phyloP scores from a whole-genome alignment of 2,888 invertebrate genomes.

The Apamea monoglypha region DNA sequence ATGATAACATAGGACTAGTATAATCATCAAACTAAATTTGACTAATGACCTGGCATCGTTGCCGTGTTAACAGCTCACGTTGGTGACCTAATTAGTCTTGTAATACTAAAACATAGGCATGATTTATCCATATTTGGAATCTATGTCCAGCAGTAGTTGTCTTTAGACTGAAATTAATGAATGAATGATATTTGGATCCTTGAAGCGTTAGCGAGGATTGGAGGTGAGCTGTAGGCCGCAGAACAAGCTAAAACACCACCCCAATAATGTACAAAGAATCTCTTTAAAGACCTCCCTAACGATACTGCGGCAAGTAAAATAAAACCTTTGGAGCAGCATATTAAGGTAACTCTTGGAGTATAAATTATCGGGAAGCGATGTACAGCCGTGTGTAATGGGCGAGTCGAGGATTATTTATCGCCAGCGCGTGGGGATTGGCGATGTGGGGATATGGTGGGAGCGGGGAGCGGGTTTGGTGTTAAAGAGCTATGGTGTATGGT shows the following conservation, averaged over 20 bases:
- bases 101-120: background rate
- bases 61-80: background rate
- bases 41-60: background rate
- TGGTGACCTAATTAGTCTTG: background rate
- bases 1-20: background rate
- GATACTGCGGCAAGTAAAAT: constrained; percentile 46
- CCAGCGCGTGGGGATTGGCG: constrained; percentile 77
- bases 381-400: constrained; percentile 80
- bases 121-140: background rate
- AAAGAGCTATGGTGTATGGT: too few relatives aligned
- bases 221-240: background rate
- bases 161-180: too few relatives aligned
- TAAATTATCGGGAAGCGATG: constrained; percentile 79
- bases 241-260: background rate
- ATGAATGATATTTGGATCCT: background rate
- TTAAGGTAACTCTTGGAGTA: constrained; percentile 76
- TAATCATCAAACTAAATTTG: background rate
- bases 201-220: background rate
- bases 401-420: constrained; percentile 83
- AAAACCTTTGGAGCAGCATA: constrained; percentile 62
- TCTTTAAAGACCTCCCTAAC: constrained; percentile 42
- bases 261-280: constrained; percentile 19
- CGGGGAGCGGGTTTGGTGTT: constrained; percentile 28
- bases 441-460: constrained; percentile 40
- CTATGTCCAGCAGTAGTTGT: too few relatives aligned